Base-by-base conservation (phyloP, 2,888 invertebrate genomes). In the Leistus spinibarbis region DNA sequence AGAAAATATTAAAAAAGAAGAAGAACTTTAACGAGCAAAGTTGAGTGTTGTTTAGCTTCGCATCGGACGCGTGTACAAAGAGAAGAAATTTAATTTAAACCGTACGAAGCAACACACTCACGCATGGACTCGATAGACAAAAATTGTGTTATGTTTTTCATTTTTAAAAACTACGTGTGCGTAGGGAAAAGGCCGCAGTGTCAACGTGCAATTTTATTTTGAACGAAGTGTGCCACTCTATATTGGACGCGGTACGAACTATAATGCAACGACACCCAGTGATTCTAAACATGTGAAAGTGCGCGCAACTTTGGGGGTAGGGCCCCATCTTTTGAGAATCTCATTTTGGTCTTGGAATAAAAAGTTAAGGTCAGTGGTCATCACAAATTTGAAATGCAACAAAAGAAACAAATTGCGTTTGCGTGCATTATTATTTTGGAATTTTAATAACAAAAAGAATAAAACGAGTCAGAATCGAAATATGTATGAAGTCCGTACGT, bases 401-500 rank as follows among this genome's bases (percentile, higher is more conserved):
- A 40, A 40, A 13, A 2, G 13, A 40, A 2, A 40, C 13, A 40
- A 40, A 40, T 40, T 40, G 40, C 13, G 40, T 40, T 40, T 57
- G 57, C 19, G 57, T 57, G 19, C 16, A 57, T 57, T 5, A 7
- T 57, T 13, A 19, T 19, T 22, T 22, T 22, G 63, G 19, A 23
- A 65, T 19, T 65, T 10, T 7, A 16, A 63, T n/a, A 63, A 20
- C n/a, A 79, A 79, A 77, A 27, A 54, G 57, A 67, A 57, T 53
- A 66, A 56, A 76, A 70, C 65, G 24, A 62, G 65, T 71, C 56
- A 69, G 69, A 68, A 73, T 65, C 64, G 53, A 65, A 74, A 40
- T 76, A 76, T 71, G 64, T 76, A 67, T 67, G 57, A 73, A 71
- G 72, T 77, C 64, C 67, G 76, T 77, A 67, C 69, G 76, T 69